Base-by-base conservation (phyloP, 2,888 invertebrate genomes). In the Tenthredo amoena region DNA sequence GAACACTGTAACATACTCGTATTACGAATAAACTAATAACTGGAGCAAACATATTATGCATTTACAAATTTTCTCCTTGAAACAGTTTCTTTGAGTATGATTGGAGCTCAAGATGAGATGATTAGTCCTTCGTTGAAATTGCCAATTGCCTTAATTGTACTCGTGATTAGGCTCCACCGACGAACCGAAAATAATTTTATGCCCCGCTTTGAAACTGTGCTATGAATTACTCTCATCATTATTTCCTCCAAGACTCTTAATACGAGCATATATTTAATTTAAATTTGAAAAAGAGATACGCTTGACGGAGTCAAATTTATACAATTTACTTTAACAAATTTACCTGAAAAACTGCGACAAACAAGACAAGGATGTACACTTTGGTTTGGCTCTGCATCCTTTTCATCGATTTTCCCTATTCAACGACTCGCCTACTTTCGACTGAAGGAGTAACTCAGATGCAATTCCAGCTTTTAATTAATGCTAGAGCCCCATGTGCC, bases 141-240 rank as follows among this genome's bases (percentile, higher is more conserved):
- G 71, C 83, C 83, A 83, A 83, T 83, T 83, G 65, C 83, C 83
- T 71, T 83, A 71, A 83, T 83, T 83, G 71, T 62, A 6, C 83
- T 31, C 31, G 47, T 50, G 71, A 83, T 83, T 65, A 83, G 68
- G 71, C 71, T 47, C 26, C 47, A 37, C 31, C 47, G 68, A 68
- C 83, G 47, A 85, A 82, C 26, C 34, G 43, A 68, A 81, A 65
- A 81, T 77, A 31, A 68, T 81, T 12, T 47, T 79, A 18, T 43
- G 31, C 79, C 18, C 34, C 50, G n/a, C 50, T 81, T 81, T 62
- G 26, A 40, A 81, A 85, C 26, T 62, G 12, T 5, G 26, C 7
- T 21, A 31, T 21, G 37, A 84, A 72, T 77, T 37, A 84, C 31
- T 77, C 9, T 18, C 31, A 74, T 21, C 40, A 15, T 76, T 21